Base-by-base conservation (phyloP, 2,797 vertebrate species). In the Gephyroberyx darwinii region DNA sequence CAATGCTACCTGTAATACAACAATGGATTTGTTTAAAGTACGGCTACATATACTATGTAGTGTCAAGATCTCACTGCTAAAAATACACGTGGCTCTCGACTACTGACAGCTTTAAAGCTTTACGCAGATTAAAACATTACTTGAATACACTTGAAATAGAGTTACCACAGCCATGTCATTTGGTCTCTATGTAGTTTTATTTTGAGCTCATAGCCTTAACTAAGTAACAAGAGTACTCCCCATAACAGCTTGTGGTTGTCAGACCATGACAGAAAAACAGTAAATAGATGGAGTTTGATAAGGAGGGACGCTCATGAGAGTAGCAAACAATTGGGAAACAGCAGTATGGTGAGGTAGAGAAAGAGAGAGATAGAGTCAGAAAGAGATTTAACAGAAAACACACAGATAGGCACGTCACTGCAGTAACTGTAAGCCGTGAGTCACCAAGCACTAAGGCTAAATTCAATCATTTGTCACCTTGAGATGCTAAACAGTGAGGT, bases 391-490 rank as follows among this genome's bases (percentile, higher is more conserved):
- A 63, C 47, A 72, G 74, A 51, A 64, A 74, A 77, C 51, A 78
- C 84, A 83, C 83, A 80, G 78, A 66, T 70, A 70, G 84, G 76
- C 81, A 90, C 82, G 73, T 77, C 61, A 69, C 76, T 69, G 71
- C 77, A 86, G 74, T 78, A 80, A 84, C 74, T 81, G 68, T 77
- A 84, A 82, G 70, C 77, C 81, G 87, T 86, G 86, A 87, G 81
- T 88, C 83, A 89, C 83, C 69, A 39, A 84, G 76, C 78, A 87
- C 66, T 65, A 6, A 80, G 51, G 55, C 73, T 80, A 69, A 82
- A 75, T 74, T 84, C 78, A 86, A 71, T 84, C 80, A 86, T 90
- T 84, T 75, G 71, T 88, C 75, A 86, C 80, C 77, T 84, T 83
- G 77, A 86, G 64, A 74, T 62, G 75, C 72, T 74, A 61, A 79